These are phyloP conservation scores for Zootermopsis nevadensis DNA, from an alignment of 2,888 invertebrate genomes.

Conservation along the genomic window DNA sequence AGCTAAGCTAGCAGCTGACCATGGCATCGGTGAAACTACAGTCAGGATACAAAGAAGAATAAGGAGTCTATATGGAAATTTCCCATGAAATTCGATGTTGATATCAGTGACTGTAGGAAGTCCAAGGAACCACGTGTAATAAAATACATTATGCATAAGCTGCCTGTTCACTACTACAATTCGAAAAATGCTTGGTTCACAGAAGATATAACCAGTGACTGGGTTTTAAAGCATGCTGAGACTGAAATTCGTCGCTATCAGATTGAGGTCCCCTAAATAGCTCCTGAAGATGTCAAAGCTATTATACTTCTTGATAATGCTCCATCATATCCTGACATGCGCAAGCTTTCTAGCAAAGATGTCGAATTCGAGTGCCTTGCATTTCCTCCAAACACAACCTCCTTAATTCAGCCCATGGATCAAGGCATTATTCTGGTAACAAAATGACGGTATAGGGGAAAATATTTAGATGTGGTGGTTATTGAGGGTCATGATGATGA, in stretches of 20 bases:
- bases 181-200: constrained; percentile 36
- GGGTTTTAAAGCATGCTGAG: background rate
- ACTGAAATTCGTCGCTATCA: background rate
- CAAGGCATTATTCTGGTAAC: background rate
- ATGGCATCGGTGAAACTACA: no score
- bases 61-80: no score
- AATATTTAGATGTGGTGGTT: constrained; percentile 19
- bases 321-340: background rate
- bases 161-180: constrained; percentile 7
- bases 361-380: constrained; percentile 28
- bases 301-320: constrained; percentile 17
- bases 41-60: no score
- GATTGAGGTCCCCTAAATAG: background rate
- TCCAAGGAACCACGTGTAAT: background rate
- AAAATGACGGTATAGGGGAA: constrained; percentile 20
- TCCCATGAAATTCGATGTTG: no score
- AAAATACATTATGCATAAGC: background rate
- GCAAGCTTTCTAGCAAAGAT: background rate
- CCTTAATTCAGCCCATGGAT: background rate
- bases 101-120: no score
- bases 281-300: background rate
- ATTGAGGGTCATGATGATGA: background rate
- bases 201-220: background rate
- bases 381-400: constrained; percentile 14
- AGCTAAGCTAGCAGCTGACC: no score